Evolutionary conservation across 2,888 invertebrate species (phyloP), one percentile per base, ranked within the genome.

Genomic region (Tromatobia lineatoria): DNA sequence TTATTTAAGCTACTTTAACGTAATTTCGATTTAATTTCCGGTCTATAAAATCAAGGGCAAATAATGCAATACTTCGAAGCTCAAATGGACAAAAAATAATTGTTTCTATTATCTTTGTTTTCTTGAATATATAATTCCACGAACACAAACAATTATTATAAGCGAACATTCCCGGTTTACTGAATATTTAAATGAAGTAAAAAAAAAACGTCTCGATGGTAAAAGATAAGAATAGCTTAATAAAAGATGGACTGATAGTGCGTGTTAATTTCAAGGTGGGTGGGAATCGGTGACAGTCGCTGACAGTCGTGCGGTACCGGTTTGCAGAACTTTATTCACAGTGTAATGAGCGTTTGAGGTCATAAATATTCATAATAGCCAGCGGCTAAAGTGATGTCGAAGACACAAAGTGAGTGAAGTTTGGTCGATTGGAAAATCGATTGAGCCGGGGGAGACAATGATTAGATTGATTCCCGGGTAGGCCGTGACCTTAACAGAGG

Each of bases 361-460:
- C 23, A 38, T 71, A 57, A 71, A 71, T 71, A 71, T 71, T 71
- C 71, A 42, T 42, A 42, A 57, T 4, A 29, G 3, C 29, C 0
- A 34, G 54, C 4, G 13, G n/a, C 1, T 13, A 47, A 23, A 50
- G 45, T 45, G 11, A 42, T 23, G 15, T 25, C 59, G 25, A 29
- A 47, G 47, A 13, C 50, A 52, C 15, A 15, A 13, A 38, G 11
- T 18, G 29, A 2, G 1, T 34, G 61, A 61, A 18, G 38, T 10
- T 61, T 25, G 1, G 29, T 73, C 25, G 59, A 73, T 47, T 45
- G 45, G 18, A 59, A 69, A 69, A 77, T 77, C 47, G 69, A 69
- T 77, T 77, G 42, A 57, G 18, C 34, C 7, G 23, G 20, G 34
- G 11, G 20, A 25, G 13, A 38, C 6, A 64, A 75, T 38, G 4